These are phyloP conservation scores for Lateolabrax maculatus DNA, from an alignment of 2,797 vertebrate genomes.

Conservation along the genomic window DNA sequence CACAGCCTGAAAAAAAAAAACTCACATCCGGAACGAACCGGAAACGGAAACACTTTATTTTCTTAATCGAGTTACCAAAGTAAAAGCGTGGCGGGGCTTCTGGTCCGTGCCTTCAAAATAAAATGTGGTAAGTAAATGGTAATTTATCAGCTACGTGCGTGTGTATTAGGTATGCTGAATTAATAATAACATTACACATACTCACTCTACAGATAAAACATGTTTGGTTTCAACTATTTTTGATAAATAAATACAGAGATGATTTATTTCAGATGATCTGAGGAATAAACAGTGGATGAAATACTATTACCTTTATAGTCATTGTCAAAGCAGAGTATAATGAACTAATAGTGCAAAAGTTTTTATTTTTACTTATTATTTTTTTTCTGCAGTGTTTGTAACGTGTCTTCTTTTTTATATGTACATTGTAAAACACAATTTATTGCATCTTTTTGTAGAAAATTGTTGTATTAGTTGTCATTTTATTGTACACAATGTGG, in stretches of 20 bases:
- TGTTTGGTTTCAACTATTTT: background rate
- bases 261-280: background rate
- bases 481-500: too few species aligned
- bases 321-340: background rate
- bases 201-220: background rate
- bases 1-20: constrained; percentile 6
- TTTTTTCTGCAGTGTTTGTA: too few species aligned
- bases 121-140: background rate
- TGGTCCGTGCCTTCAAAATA: constrained; percentile 32
- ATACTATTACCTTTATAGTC: too few species aligned
- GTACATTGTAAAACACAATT: too few species aligned
- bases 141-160: background rate
- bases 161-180: too few species aligned
- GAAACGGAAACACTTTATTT: constrained; percentile 45
- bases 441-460: too few species aligned
- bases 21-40: background rate
- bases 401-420: too few species aligned
- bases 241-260: background rate
- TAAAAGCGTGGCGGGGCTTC: background rate
- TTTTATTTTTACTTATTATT: too few species aligned
- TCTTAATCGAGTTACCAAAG: accelerated
- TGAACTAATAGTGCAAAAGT: background rate
- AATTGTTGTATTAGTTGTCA: too few species aligned
- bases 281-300: too few species aligned
- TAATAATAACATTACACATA: background rate